These are phyloP conservation scores for Slavum lentiscoides DNA, from an alignment of 2,888 invertebrate genomes.

Conservation along the genomic window DNA sequence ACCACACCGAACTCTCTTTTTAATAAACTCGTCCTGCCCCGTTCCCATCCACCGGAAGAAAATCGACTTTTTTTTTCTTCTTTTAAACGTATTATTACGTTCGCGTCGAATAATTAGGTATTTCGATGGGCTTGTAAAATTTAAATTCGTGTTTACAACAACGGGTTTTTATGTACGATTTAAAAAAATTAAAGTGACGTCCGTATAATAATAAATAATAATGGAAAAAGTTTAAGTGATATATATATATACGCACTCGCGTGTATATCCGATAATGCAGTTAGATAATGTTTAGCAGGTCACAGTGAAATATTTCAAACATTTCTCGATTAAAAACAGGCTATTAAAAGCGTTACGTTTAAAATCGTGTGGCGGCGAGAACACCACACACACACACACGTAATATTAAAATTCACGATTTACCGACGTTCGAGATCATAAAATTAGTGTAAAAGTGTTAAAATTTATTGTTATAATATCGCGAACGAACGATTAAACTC, in stretches of 20 bases:
- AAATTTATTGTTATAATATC: no score
- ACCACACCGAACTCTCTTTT: no score
- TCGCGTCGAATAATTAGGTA: not conserved
- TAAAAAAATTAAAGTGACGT: not conserved
- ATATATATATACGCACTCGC: no score
- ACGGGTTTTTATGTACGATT: constrained; percentile 10
- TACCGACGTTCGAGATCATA: not conserved
- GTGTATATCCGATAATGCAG: no score
- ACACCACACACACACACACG: not conserved
- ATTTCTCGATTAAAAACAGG: not conserved
- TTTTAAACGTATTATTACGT: no score
- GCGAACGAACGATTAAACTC: no score
- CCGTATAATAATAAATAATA: not conserved
- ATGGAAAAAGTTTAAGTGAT: not conserved
- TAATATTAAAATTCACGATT: not conserved
- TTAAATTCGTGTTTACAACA: not conserved
- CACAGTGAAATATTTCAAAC: not conserved
- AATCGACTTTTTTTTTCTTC: no score
- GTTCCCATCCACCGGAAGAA: no score
- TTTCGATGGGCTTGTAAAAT: not conserved
- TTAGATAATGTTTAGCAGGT: no score
- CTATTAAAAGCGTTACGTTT: not conserved
- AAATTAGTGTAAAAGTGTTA: no score
- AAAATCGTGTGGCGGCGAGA: not conserved
- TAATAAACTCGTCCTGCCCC: no score